Conservation (phyloP, 2,888 invertebrate genomes). For the Cordilura impudica region DNA sequence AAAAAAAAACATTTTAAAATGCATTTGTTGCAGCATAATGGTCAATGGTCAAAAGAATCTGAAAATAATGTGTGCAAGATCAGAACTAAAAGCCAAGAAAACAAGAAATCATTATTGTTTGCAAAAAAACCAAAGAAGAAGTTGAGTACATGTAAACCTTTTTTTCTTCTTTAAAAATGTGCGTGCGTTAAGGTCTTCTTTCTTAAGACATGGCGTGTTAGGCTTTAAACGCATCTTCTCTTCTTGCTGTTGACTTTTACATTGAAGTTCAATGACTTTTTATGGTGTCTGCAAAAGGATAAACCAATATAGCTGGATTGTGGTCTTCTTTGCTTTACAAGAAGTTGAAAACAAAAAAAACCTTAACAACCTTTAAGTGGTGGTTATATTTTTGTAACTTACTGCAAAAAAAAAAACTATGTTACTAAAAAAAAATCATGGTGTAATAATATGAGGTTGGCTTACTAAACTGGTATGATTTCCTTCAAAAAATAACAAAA, state of each 20-base stretch:
- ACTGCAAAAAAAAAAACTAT: constrained; percentile 3
- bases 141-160: too few species aligned
- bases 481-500: too few species aligned
- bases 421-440: neutral
- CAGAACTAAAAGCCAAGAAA: neutral
- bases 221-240: constrained; percentile 31
- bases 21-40: neutral
- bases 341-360: neutral
- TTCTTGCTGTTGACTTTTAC: neutral
- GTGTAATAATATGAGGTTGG: constrained; percentile 16
- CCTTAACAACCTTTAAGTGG: constrained; percentile 24
- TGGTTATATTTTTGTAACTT: constrained; percentile 40
- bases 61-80: neutral
- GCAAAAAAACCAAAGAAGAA: neutral
- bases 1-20: neutral
- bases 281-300: constrained; percentile 27
- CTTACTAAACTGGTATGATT: constrained; percentile 31
- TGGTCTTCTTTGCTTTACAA: neutral
- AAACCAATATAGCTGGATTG: neutral
- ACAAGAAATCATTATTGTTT: neutral
- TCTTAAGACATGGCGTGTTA: neutral
- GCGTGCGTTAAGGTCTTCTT: constrained; percentile 16
- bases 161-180: too few species aligned
- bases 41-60: neutral
- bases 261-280: constrained; percentile 43